Evolutionary conservation across 2,888 invertebrate species (phyloP).

Genomic region (Zhengitettix transpicula): DNA sequence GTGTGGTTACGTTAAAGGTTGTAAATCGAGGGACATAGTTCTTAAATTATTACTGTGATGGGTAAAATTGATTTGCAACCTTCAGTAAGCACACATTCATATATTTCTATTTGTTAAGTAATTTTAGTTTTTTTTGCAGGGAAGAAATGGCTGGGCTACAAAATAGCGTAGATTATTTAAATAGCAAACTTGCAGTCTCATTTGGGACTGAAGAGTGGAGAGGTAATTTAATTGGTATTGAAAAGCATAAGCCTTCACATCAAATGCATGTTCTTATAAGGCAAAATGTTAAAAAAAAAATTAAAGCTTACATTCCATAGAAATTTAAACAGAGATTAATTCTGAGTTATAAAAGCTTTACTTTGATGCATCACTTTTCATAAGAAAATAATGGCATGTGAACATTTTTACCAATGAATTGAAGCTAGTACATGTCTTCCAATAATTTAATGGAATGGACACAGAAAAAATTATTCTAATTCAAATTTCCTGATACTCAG

Average conservation of each 20-base stretch:
- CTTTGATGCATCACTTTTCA: too few species aligned
- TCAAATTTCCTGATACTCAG: too few species aligned
- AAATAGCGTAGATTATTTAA: conserved; percentile 56
- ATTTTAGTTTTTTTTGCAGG: conserved; percentile 28
- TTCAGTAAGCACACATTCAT: not conserved
- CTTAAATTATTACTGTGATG: not conserved
- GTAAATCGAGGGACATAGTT: not conserved
- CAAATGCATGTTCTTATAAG: not conserved
- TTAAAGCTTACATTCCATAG: not conserved
- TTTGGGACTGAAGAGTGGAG: conserved; percentile 19
- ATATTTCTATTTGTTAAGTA: not conserved
- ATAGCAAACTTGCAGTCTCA: conserved; percentile 23
- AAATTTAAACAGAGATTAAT: not conserved
- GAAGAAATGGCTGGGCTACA: conserved; percentile 67
- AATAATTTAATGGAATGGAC: too few species aligned
- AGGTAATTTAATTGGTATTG: conserved; percentile 7
- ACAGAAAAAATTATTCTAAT: too few species aligned
- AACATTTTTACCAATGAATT: too few species aligned
- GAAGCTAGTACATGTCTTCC: too few species aligned
- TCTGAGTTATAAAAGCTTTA: not conserved
- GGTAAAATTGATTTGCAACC: not conserved
- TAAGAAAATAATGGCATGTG: too few species aligned
- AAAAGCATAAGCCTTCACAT: not conserved
- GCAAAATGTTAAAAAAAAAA: not conserved
- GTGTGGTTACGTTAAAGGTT: not conserved